Evolutionary conservation across 2,888 invertebrate species (phyloP).

Genomic region (Autographa gamma): DNA sequence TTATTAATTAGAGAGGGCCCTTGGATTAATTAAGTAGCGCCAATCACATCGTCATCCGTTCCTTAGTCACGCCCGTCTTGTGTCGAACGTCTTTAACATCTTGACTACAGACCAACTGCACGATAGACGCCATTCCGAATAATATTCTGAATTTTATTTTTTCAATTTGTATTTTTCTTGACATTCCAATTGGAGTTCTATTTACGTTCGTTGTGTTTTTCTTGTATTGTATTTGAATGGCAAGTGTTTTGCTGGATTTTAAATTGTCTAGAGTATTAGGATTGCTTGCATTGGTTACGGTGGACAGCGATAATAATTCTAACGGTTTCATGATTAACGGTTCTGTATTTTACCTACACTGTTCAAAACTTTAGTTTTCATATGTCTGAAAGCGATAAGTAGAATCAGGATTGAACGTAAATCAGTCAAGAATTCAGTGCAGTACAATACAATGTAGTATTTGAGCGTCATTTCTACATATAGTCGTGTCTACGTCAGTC

Average conservation of each 20-base stretch:
- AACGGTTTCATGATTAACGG: slow-evolving; percentile 5
- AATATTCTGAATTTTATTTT: slow-evolving; percentile 11
- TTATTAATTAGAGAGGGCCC: slow-evolving; percentile 87
- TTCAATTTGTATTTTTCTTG: slow-evolving; percentile 3
- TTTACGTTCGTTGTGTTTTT: background rate
- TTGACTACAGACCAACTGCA: slow-evolving; percentile 64
- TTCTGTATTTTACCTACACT: background rate
- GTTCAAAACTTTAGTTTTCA: background rate
- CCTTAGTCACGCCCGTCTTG: slow-evolving; percentile 79
- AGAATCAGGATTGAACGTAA: slow-evolving; percentile 31
- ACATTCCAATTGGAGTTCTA: slow-evolving; percentile 10
- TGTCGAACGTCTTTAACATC: slow-evolving; percentile 86
- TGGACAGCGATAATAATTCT: background rate
- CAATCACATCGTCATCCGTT: slow-evolving; percentile 84
- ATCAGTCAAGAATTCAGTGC: slow-evolving; percentile 31
- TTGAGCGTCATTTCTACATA: slow-evolving; percentile 53
- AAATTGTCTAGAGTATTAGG: slow-evolving; percentile 8
- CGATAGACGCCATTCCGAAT: slow-evolving; percentile 49
- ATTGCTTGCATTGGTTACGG: slow-evolving; percentile 3
- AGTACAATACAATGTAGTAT: slow-evolving; percentile 41
- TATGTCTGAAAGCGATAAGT: slow-evolving; percentile 12
- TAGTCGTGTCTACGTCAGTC: slow-evolving; percentile 64
- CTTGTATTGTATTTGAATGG: slow-evolving; percentile 3
- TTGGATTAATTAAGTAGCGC: slow-evolving; percentile 87
- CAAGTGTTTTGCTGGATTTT: background rate